Percentiles rank a stretch among this genome's conserved stretches.
These are phyloP conservation scores for Ia io DNA, from an alignment of 2,113 vertebrate species.

Conservation along the genomic window DNA sequence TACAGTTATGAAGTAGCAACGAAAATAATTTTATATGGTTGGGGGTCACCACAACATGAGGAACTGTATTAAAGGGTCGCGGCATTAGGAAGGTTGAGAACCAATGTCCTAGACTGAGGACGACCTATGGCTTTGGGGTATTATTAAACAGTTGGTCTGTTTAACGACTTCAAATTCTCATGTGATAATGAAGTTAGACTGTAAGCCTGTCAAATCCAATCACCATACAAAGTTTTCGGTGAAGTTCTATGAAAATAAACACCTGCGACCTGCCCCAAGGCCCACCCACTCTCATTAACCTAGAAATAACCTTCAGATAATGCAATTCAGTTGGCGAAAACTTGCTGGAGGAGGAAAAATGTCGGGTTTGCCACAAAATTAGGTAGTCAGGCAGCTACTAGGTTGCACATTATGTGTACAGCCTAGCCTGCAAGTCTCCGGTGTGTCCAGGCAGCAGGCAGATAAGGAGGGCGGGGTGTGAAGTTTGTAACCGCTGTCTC, in stretches of 20 bases:
- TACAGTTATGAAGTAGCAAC: no score
- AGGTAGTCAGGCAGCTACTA: neutral
- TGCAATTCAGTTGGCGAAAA: conserved; percentile 28
- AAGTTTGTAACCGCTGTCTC: neutral
- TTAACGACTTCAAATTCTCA: neutral
- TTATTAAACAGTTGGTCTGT: neutral
- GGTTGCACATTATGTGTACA: neutral
- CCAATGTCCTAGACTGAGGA: neutral
- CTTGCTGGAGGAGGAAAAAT: neutral
- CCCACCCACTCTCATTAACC: neutral
- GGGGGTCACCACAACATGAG: no score
- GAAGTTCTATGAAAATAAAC: neutral
- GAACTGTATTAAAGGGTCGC: no score
- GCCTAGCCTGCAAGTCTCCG: neutral
- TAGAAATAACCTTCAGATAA: conserved; percentile 5
- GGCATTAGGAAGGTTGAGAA: no score
- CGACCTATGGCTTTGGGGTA: neutral
- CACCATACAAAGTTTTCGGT: neutral
- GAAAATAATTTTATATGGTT: no score
- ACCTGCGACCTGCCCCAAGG: neutral
- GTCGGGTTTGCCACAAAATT: neutral
- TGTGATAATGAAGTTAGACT: neutral
- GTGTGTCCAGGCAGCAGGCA: neutral
- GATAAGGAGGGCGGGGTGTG: neutral
- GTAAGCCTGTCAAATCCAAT: neutral